Evolutionary conservation across 1,140 invertebrate genomes (phyloP), one percentile per base, ranked within the genome.

Genomic region (Drosophila serrata): DNA sequence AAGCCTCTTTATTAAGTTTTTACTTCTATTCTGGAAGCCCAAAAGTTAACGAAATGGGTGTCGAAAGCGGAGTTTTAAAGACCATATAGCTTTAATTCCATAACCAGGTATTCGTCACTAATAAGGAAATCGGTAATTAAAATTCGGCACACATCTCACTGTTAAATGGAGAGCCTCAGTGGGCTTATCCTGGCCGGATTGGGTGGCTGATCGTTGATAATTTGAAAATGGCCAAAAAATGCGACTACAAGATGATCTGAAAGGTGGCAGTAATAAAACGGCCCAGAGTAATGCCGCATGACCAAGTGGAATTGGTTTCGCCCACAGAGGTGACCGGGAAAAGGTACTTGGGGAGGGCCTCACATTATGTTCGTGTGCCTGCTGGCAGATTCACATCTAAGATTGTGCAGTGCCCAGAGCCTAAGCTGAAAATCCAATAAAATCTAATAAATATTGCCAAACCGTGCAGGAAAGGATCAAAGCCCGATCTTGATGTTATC

Each of bases 341-440:
- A 12, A 56, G 46, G 39, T 45, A 46, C 12, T 62, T 58, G 45
- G 58, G 17, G 46, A 17, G 74, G 22, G 12, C 22, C 33, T 42
- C 43, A 37, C 40, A 19, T 19, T 11, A 7, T 31, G 12, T 9
- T 2, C 33, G 17, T 49, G 65, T 70, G 57, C 42, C 24, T 19
- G 45, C 29, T 22, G 17, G 33, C 27, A 73, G 82, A 86, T 75
- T 31, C 51, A 22, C 46, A 78, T 64, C 74, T 70, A 90, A 90
- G 85, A 90, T 88, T 85, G 74, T 81, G 86, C 64, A 62, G 51
- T 29, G 64, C 55, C 22, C 11, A 42, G 33, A 35, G 48, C 59
- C 51, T 91, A 90, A 91, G 75, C 88, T 72, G 72, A 61, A 91
- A 91, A 91, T 91, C 90, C 84, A 90, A 91, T 87, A 91, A 82